Base-by-base conservation (phyloP, 2,888 invertebrate species). In the Nymphalis polychloros region DNA sequence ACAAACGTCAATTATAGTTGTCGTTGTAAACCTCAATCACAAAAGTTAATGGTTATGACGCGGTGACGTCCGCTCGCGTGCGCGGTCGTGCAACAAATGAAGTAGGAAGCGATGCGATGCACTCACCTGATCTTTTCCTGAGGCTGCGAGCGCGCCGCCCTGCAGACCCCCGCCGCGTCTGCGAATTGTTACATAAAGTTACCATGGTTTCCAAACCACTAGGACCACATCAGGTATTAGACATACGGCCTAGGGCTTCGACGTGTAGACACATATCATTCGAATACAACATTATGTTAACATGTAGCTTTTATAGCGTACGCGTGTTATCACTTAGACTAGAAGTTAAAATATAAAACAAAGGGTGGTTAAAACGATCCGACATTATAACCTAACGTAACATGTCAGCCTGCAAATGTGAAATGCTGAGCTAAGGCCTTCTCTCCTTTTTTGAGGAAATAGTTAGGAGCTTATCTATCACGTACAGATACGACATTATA, bases 41-140 rank as follows among this genome's bases (percentile, higher is more conserved):
- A 57, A n/a, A 31, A 17, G 6, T 31, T 35, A 35, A 13, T n/a
- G n/a, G 52, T 10, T 19, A 31, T n/a, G 19, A 67, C 55, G 60
- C 17, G 59, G 70, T 73, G 63, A 80, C 88, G 88, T 83, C 83
- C 81, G 83, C 74, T 62, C 82, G 78, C 78, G 69, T 63, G 80
- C 78, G 70, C 77, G 81, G 72, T 73, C 76, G 74, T 77, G 79
- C 77, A 79, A 83, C 85, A 85, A 90, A 86, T 91, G 89, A 81
- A 78, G 80, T 82, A 87, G 77, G 77, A 76, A 78, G 73, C 73
- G 52, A 63, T 49, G 49, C 59, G 17, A 57, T 61, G 68, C 68
- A 77, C 79, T 69, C 74, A 82, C 81, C 90, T 90, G 89, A 87
- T 90, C 88, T 90, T 90, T 87, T 89, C 90, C 84, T 86, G 88